Base-by-base conservation (phyloP, 1,140 invertebrate species). In the Drosophila neocordata region DNA sequence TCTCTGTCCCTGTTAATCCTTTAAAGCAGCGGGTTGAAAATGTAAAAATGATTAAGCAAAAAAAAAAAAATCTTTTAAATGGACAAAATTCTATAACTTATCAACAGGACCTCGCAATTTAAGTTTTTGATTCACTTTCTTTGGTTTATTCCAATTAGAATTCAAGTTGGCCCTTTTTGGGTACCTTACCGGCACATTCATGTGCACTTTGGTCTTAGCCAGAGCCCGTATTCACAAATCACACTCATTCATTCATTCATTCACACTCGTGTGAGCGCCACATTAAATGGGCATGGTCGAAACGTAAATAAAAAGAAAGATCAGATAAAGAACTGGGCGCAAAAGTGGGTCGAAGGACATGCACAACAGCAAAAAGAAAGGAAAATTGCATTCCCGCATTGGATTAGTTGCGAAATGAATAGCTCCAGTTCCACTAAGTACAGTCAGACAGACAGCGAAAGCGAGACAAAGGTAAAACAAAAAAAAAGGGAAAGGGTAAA, bases 381-480 rank as follows among this genome's bases (percentile, higher is more conserved):
- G 24, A 55, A 52, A 68, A 62, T 75, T 72, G 64, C 71, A 57
- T 64, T 60, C 73, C 73, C 73, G 73, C 73, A 76, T 76, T 69
- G 73, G 73, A 76, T 76, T 76, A 76, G 73, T 76, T 76, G 73
- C 65, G 66, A 76, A 76, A 76, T 76, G 73, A 76, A 76, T 76
- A 69, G 73, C 73, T 64, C 65, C 69, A 20, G 20, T 27, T n/a
- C 22, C 20, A 24, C 22, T n/a, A 20, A 24, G 48, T 52, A 22
- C 27, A n/a, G 51, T 7, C 51, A 24, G 12, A 24, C 5, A 52
- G 9, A 55, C 22, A 51, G 7, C 22, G 15, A 48, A 52, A 63
- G 48, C 55, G 15, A 66, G 15, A 73, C 41, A 48, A 48, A 48
- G 15, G 18, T 20, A 24, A 1, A 1, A 1, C 22, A 24, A 4